Percentiles rank a stretch among this genome's conserved stretches.
phyloP scores from a whole-genome alignment of 2,888 invertebrate species.

The Pheosia gnoma region DNA sequence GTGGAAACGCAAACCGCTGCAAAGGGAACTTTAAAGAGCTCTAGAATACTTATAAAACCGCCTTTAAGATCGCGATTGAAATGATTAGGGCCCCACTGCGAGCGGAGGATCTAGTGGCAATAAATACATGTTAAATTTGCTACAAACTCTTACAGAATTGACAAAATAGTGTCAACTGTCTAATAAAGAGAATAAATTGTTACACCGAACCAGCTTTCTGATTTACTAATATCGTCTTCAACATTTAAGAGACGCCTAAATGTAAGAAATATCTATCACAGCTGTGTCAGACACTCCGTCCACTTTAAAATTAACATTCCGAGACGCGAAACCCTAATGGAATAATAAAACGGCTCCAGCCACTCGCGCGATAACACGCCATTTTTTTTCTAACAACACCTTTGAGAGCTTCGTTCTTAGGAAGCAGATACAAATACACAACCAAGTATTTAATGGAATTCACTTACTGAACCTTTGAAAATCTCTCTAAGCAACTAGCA shows the following conservation, averaged over 20 bases:
- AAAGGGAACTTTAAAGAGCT: slow-evolving; percentile 24
- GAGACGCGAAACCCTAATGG: slow-evolving; percentile 45
- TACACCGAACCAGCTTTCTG: neutral
- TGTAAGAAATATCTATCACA: neutral
- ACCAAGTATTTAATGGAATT: slow-evolving; percentile 31
- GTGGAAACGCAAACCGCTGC: slow-evolving; percentile 26
- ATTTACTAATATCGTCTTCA: neutral
- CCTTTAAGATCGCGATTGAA: slow-evolving; percentile 22
- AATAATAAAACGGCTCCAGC: slow-evolving; percentile 52
- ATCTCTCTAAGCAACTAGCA: slow-evolving; percentile 20
- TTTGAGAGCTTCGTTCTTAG: slow-evolving; percentile 29
- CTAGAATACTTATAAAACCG: slow-evolving; percentile 32
- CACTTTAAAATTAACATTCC: slow-evolving; percentile 57
- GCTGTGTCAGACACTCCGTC: slow-evolving; percentile 5
- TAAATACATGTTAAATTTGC: neutral
- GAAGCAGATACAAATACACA: slow-evolving; percentile 28
- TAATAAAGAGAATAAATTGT: neutral
- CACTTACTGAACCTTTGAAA: slow-evolving; percentile 25
- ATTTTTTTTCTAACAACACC: slow-evolving; percentile 10
- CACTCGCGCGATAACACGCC: slow-evolving; percentile 10
- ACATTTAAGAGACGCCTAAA: neutral
- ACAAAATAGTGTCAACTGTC: neutral
- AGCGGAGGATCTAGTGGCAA: neutral
- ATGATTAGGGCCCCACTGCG: slow-evolving; percentile 4
- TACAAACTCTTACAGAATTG: too few species aligned